These are phyloP conservation scores for Tetheella fluctuosa DNA, from an alignment of 2,888 invertebrate species.

Conservation along the genomic window DNA sequence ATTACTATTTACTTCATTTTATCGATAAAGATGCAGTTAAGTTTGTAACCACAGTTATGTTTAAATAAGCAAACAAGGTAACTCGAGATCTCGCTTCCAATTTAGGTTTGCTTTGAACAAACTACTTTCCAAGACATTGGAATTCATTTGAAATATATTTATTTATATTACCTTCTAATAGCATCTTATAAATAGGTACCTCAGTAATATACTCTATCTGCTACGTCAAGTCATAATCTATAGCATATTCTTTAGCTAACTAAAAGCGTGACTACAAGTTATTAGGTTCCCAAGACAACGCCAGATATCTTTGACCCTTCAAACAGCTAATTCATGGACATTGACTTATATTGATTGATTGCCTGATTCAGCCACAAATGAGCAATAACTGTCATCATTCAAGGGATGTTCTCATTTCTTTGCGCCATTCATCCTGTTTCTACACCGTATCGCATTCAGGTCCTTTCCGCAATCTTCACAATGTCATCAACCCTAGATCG, in stretches of 20 bases:
- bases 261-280: too few species aligned
- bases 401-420: neutral
- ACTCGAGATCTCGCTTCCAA: neutral
- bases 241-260: too few species aligned
- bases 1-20: too few species aligned
- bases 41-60: neutral
- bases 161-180: neutral
- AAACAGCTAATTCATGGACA: too few species aligned
- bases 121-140: neutral
- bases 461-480: conserved; percentile 9
- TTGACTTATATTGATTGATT: too few species aligned
- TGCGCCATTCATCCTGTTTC: conserved; percentile 8
- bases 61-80: neutral
- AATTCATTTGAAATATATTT: neutral
- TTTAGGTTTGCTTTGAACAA: neutral
- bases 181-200: neutral
- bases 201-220: neutral
- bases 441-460: conserved; percentile 6
- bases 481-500: conserved; percentile 4
- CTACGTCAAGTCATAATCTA: too few species aligned
- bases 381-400: neutral
- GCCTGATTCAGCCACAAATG: too few species aligned
- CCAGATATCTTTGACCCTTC: too few species aligned
- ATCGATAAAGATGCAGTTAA: too few species aligned
- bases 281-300: too few species aligned